phyloP scores from a whole-genome alignment of 2,797 vertebrate genomes.

The Syngnathus rostellatus region DNA sequence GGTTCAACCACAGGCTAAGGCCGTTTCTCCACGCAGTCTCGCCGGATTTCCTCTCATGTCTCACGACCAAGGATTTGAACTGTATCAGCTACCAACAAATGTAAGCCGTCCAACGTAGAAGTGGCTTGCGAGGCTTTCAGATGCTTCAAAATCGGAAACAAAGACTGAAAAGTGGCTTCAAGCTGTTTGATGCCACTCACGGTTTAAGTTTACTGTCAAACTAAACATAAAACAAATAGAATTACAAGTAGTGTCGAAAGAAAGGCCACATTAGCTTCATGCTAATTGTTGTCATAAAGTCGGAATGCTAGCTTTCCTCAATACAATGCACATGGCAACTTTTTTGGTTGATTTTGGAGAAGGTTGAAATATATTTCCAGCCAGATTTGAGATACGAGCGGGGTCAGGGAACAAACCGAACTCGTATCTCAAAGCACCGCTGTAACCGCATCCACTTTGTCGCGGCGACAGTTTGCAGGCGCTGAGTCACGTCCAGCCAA shows the following conservation, averaged over 20 bases:
- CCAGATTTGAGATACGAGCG: background rate
- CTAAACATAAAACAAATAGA: background rate
- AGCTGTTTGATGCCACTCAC: background rate
- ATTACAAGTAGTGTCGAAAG: too few species aligned
- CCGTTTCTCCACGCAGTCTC: constrained; percentile 55
- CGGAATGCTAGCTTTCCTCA: too few species aligned
- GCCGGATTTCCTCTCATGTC: constrained; percentile 55
- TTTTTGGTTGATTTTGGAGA: too few species aligned
- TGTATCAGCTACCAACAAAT: constrained; percentile 59
- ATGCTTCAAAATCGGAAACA: background rate
- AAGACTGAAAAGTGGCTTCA: background rate
- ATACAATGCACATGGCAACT: too few species aligned
- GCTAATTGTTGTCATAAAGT: background rate
- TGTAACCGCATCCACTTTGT: background rate
- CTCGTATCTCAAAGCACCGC: background rate
- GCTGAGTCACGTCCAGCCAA: constrained; percentile 31
- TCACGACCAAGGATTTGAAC: constrained; percentile 38
- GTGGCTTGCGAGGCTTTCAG: background rate
- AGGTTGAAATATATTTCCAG: too few species aligned
- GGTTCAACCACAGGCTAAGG: constrained; percentile 52
- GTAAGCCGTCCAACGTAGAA: constrained; percentile 32
- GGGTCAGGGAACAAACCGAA: background rate
- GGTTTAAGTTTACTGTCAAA: background rate
- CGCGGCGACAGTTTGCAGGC: constrained; percentile 41
- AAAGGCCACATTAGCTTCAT: background rate